phyloP scores from a whole-genome alignment of 2,888 invertebrate genomes.

The Endomychus coccineus region DNA sequence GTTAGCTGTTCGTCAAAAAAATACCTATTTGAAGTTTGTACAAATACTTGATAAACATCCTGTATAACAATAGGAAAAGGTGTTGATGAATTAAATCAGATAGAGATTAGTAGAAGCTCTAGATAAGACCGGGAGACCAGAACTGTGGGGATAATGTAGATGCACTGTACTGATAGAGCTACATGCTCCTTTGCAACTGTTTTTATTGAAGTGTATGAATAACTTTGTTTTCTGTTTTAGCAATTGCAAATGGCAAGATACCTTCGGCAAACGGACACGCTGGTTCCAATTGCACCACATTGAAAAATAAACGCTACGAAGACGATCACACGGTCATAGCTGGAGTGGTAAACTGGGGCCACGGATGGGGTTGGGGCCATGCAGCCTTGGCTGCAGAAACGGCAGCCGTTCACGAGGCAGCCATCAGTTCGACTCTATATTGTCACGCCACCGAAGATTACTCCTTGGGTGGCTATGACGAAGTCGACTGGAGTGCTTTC shows the following conservation, averaged over 20 bases:
- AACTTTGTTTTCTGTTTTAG: not conserved
- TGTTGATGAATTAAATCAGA: no score
- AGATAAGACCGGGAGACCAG: no score
- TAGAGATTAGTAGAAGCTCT: no score
- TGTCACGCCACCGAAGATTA: constrained; percentile 45
- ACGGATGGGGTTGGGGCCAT: constrained; percentile 71
- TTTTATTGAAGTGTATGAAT: not conserved
- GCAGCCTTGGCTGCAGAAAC: constrained; percentile 50
- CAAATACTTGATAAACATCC: no score
- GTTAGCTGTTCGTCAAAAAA: no score
- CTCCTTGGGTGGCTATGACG: constrained; percentile 58
- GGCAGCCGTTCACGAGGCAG: constrained; percentile 56
- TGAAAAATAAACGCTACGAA: constrained; percentile 23
- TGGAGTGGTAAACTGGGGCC: constrained; percentile 54
- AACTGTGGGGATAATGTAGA: no score
- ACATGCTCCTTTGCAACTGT: no score
- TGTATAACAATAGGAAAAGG: no score
- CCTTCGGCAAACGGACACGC: no score
- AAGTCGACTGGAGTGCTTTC: constrained; percentile 55
- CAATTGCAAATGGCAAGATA: no score
- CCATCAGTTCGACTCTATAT: constrained; percentile 53
- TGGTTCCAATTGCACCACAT: not conserved
- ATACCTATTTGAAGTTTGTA: no score
- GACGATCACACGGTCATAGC: constrained; percentile 39
- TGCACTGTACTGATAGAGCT: no score